Percentiles rank a stretch among this genome's conserved stretches.
Evolutionary conservation across 2,797 vertebrate species (phyloP).

Genomic region (Coilia nasus): DNA sequence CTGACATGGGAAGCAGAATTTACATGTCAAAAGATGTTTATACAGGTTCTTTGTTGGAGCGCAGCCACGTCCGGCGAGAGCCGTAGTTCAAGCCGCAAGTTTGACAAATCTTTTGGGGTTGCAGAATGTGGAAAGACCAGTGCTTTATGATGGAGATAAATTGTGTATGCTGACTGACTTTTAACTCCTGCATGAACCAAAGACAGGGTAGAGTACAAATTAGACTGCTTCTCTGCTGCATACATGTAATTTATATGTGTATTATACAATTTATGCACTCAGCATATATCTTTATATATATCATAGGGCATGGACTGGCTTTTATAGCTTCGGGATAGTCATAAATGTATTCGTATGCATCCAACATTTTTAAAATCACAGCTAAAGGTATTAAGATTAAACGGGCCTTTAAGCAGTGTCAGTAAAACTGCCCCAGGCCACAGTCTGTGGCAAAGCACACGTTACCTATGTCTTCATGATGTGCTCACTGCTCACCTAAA

Average conservation of each 20-base stretch:
- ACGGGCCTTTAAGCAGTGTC: background rate
- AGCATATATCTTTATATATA: background rate
- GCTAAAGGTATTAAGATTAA: background rate
- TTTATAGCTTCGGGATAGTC: background rate
- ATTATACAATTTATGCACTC: background rate
- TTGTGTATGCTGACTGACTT: slow-evolving; percentile 1
- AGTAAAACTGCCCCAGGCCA: background rate
- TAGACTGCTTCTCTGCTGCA: background rate
- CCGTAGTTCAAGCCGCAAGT: slow-evolving; percentile 34
- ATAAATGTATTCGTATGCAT: background rate
- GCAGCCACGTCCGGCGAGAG: slow-evolving; percentile 37
- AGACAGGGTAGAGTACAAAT: background rate
- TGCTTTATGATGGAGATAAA: slow-evolving; percentile 11
- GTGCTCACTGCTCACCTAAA: background rate
- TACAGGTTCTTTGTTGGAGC: slow-evolving; percentile 47
- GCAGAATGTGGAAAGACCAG: slow-evolving; percentile 9
- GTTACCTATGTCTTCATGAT: background rate
- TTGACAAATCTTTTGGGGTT: slow-evolving; percentile 22
- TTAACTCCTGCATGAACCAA: background rate
- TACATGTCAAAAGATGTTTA: slow-evolving; percentile 62
- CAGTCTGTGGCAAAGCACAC: background rate
- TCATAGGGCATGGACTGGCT: background rate
- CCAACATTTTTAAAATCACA: background rate
- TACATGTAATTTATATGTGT: too few species aligned
- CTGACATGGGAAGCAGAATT: slow-evolving; percentile 50